Base-by-base conservation (phyloP, 2,888 invertebrate genomes). In the Dexiosoma caninum region DNA sequence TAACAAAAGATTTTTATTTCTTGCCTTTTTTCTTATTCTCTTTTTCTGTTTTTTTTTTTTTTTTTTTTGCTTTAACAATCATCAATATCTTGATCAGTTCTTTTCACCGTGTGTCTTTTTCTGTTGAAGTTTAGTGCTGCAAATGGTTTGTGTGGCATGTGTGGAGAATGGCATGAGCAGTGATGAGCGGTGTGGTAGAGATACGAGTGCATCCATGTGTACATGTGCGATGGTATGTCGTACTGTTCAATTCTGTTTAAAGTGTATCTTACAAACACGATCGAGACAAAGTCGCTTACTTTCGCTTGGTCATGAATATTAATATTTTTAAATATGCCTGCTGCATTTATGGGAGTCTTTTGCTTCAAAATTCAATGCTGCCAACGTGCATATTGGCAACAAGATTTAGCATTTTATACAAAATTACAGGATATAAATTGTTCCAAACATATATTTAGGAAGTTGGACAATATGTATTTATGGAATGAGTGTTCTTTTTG, bases 291-390 rank as follows among this genome's bases (percentile, higher is more conserved):
- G 83, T 83, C 79, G 80, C 69, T 78, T 82, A 83, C 83, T 83
- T 84, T 84, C 81, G 84, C 78, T 85, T 84, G 83, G 85, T 85
- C 85, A 86, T 86, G 85, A 86, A 86, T 86, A 86, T 86, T 85
- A 86, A 86, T 84, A 85, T 83, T 80, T 49, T 82, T 83, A 84
- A 82, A 83, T 80, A 83, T 81, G 78, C 81, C 49, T 69, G 66
- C 32, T 69, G 55, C 60, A 76, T 71, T 62, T 55, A 80, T 71
- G 76, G 49, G 53, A 76, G 80, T 71, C 16, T 42, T 27, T 27
- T 27, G 27, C 6, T 27, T n/a, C 6, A n/a, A 1, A 35, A 59
- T 51, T 35, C 53, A 53, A 62, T 62, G 14, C 16, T 27, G n/a
- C 32, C 55, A 64, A 30, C 46, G 23, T 51, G 40, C 27, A 23